Evolutionary conservation across 2,888 invertebrate species (phyloP).

Genomic region (Ennomos quercinarius): DNA sequence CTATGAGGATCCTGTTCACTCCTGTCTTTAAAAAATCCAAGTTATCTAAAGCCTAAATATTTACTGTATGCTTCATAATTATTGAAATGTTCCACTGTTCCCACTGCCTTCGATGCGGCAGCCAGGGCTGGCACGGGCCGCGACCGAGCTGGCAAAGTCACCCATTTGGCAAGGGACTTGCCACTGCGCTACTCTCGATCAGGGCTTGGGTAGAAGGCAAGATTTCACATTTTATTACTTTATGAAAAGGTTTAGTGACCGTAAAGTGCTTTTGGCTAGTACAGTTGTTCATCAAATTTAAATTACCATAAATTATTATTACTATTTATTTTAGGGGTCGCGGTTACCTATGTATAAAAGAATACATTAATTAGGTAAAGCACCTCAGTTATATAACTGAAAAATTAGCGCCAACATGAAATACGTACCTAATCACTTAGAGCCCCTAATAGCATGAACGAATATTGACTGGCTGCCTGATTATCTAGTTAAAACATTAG

Average conservation of each 20-base stretch:
- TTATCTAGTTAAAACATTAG: constrained; percentile 1
- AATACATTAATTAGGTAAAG: too few species aligned
- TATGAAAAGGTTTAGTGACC: neutral
- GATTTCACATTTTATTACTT: constrained; percentile 8
- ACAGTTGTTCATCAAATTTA: too few species aligned
- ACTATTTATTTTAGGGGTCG: too few species aligned
- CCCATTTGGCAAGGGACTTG: constrained; percentile 32
- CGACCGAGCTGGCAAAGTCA: constrained; percentile 25
- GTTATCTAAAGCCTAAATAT: too few species aligned
- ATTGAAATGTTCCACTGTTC: too few species aligned
- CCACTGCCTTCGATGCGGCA: constrained; percentile 3
- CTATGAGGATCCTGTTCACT: too few species aligned
- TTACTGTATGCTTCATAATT: too few species aligned
- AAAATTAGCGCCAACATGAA: neutral
- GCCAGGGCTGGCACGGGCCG: constrained; percentile 26
- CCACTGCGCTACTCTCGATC: constrained; percentile 13
- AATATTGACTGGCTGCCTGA: constrained; percentile 3
- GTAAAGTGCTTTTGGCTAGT: too few species aligned
- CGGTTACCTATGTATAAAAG: too few species aligned
- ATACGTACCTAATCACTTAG: neutral
- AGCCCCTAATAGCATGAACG: constrained; percentile 8
- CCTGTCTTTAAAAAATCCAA: too few species aligned
- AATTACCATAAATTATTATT: too few species aligned
- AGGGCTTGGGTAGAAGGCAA: constrained; percentile 24
- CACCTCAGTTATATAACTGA: too few species aligned